These are phyloP conservation scores for Spicauda simplicius DNA, from an alignment of 2,888 invertebrate genomes.

Conservation along the genomic window DNA sequence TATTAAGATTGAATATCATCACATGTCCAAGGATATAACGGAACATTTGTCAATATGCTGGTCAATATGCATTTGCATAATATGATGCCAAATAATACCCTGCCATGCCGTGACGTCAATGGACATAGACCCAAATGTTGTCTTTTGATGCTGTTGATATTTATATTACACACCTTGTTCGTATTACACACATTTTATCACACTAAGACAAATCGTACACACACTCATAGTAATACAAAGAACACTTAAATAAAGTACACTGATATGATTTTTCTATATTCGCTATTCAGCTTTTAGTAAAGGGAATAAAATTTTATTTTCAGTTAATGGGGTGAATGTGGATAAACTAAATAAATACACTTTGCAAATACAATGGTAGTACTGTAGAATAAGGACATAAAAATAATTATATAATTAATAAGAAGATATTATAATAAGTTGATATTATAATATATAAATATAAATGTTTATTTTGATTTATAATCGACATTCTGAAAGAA, in stretches of 20 bases:
- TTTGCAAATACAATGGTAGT: background rate
- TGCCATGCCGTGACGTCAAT: too few species aligned
- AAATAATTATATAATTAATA: background rate
- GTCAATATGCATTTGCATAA: too few species aligned
- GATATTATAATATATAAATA: too few species aligned
- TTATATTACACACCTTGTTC: background rate
- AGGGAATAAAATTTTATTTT: background rate
- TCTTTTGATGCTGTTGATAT: background rate
- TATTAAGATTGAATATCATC: too few species aligned
- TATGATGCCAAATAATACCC: too few species aligned
- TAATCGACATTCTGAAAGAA: too few species aligned
- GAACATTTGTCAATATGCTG: too few species aligned
- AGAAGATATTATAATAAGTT: too few species aligned
- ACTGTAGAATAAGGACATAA: background rate
- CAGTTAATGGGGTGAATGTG: background rate
- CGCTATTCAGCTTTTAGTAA: background rate
- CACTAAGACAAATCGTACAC: constrained; percentile 3
- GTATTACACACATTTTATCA: background rate
- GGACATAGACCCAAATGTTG: too few species aligned
- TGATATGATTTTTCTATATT: constrained; percentile 31
- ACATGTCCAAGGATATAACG: too few species aligned
- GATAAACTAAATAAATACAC: background rate
- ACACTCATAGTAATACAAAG: constrained; percentile 9
- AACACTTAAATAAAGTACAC: constrained; percentile 28
- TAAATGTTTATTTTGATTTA: too few species aligned